These are phyloP conservation scores for Penelope pileata DNA, from an alignment of 2,113 vertebrate species.

Conservation along the genomic window DNA sequence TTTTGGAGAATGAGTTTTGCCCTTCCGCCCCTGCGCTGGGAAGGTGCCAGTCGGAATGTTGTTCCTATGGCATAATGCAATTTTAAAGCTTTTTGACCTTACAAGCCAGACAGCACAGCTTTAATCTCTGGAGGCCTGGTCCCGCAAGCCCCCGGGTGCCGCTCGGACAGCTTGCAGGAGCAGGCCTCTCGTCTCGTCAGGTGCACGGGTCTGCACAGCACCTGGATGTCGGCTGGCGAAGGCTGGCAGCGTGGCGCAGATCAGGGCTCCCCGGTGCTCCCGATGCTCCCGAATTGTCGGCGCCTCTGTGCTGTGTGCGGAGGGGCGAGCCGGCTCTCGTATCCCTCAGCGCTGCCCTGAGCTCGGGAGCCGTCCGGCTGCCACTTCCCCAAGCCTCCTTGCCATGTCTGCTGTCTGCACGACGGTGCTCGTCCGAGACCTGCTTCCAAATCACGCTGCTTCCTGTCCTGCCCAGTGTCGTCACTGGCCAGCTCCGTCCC, in stretches of 20 bases:
- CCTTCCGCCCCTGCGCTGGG: fast-evolving
- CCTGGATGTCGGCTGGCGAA: background rate
- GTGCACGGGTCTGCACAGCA: background rate
- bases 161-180: fast-evolving
- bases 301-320: background rate
- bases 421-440: background rate
- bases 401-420: background rate
- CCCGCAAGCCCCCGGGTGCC: background rate
- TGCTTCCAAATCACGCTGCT: background rate
- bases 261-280: background rate
- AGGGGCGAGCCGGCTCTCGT: background rate
- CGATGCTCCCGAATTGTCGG: fast-evolving
- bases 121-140: background rate
- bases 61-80: background rate
- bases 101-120: background rate
- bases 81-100: background rate
- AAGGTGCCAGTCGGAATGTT: background rate
- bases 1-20: background rate
- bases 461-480: background rate
- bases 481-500: background rate
- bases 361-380: background rate
- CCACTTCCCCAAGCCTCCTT: background rate
- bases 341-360: background rate
- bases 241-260: fast-evolving
- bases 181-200: background rate